phyloP scores from a whole-genome alignment of 1,140 invertebrate genomes.

The Meloidogyne floridensis region DNA sequence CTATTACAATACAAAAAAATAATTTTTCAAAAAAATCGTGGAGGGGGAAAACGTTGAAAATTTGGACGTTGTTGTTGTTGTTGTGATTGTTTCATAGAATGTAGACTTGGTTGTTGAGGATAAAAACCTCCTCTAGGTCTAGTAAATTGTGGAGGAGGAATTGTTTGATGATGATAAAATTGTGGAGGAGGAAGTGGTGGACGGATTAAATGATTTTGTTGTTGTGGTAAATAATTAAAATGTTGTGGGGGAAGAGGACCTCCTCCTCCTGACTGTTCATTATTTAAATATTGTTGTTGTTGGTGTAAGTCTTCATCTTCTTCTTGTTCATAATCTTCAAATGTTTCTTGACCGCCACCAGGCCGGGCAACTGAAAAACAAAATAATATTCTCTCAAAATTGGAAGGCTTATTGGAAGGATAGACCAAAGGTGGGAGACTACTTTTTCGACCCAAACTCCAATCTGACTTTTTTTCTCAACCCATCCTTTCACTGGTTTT shows the following conservation, averaged over 20 bases:
- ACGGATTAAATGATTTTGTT: neutral
- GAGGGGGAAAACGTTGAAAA: constrained; percentile 28
- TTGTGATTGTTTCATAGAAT: constrained; percentile 17
- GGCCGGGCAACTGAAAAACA: constrained; percentile 36
- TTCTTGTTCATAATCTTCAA: constrained; percentile 21
- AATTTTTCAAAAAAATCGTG: constrained; percentile 26
- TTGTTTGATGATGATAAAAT: neutral
- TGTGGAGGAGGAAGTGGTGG: neutral
- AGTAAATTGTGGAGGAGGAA: constrained; percentile 6
- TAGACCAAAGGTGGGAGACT: no score
- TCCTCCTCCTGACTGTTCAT: neutral
- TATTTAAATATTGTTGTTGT: neutral
- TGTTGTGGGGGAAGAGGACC: constrained; percentile 1
- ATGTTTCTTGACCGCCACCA: constrained; percentile 26
- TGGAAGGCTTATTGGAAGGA: no score
- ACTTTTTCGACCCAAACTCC: no score
- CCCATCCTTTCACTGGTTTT: no score
- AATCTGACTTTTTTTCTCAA: no score
- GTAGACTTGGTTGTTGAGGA: constrained; percentile 18
- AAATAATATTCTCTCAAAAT: no score
- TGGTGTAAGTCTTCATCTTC: neutral
- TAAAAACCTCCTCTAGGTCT: constrained; percentile 13
- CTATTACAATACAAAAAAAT: no score
- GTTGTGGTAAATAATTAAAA: neutral
- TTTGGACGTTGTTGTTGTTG: neutral